Percentiles rank a stretch among this genome's conserved stretches.
Conservation (phyloP, 2,797 vertebrate genomes). For the Chiloscyllium punctatum region DNA sequence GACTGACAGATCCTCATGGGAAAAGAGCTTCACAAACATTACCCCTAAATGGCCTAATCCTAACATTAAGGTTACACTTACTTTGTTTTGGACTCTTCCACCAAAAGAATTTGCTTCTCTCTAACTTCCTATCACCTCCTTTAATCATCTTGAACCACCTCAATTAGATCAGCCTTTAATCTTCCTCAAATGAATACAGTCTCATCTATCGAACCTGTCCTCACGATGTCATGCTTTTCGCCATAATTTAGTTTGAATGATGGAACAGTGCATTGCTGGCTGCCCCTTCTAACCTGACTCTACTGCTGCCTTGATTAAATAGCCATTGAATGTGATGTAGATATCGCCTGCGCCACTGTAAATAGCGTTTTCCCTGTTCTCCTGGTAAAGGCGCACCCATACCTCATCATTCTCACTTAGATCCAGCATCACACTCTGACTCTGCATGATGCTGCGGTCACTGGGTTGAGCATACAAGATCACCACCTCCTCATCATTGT, state of each 20-base stretch:
- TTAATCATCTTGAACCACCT: not conserved
- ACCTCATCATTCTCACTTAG: not conserved
- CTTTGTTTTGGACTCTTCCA: not conserved
- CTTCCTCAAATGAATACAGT: not conserved
- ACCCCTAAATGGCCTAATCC: not conserved
- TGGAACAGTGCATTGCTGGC: not conserved
- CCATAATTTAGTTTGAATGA: not conserved
- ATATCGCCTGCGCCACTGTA: conserved; percentile 9
- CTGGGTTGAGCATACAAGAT: conserved; percentile 29
- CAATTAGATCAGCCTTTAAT: not conserved
- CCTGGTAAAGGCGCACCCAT: conserved; percentile 18
- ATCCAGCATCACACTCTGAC: conserved; percentile 35
- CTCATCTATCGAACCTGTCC: not conserved
- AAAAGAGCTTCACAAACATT: not conserved
- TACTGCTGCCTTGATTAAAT: conserved; percentile 16
- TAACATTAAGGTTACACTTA: not conserved
- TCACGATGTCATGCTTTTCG: not conserved
- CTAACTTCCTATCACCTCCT: not conserved
- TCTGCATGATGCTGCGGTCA: conserved; percentile 39
- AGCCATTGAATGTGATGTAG: conserved; percentile 36
- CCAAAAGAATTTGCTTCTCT: not conserved
- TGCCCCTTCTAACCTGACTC: conserved; percentile 16
- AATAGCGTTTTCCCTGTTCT: conserved; percentile 25
- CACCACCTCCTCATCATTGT: conserved; percentile 4
- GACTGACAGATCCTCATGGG: no score